phyloP scores from a whole-genome alignment of 2,113 vertebrate species.

The Bujurquina vittata region DNA sequence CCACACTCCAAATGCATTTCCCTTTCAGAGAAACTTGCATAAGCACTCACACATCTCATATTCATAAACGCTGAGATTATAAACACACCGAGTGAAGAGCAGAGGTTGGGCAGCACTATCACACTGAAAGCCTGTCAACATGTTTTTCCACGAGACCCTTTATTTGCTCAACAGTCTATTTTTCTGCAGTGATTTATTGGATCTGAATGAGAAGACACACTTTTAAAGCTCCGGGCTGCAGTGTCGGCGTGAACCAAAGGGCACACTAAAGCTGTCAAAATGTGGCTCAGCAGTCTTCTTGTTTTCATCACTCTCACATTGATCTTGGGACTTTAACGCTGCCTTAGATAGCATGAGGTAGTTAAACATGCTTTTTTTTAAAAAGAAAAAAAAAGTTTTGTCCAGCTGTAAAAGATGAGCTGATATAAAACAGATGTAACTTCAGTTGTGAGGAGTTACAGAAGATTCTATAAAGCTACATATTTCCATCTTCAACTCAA shows the following conservation, averaged over 20 bases:
- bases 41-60: conserved; percentile 12
- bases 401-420: conserved; percentile 31
- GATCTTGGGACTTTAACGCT: conserved; percentile 1
- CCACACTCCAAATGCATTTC: conserved; percentile 24
- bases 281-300: conserved; percentile 11
- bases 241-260: conserved; percentile 35
- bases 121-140: conserved; percentile 54
- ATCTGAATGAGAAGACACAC: conserved; percentile 49
- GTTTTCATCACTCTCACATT: conserved; percentile 33
- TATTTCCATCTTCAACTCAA: background rate
- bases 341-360: conserved; percentile 10
- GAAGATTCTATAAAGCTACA: background rate
- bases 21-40: conserved; percentile 41
- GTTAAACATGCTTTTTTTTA: background rate
- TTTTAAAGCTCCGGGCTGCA: conserved; percentile 37
- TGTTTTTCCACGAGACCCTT: conserved; percentile 52
- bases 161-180: conserved; percentile 49
- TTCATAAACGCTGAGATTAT: conserved; percentile 14
- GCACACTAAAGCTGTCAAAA: conserved; percentile 37
- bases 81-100: conserved; percentile 26
- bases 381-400: conserved; percentile 17
- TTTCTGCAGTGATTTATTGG: conserved; percentile 49
- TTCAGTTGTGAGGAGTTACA: background rate
- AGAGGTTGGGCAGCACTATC: conserved; percentile 28
- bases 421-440: conserved; percentile 21